phyloP scores from a whole-genome alignment of 2,113 vertebrate species.

The Malurus cyaneus region DNA sequence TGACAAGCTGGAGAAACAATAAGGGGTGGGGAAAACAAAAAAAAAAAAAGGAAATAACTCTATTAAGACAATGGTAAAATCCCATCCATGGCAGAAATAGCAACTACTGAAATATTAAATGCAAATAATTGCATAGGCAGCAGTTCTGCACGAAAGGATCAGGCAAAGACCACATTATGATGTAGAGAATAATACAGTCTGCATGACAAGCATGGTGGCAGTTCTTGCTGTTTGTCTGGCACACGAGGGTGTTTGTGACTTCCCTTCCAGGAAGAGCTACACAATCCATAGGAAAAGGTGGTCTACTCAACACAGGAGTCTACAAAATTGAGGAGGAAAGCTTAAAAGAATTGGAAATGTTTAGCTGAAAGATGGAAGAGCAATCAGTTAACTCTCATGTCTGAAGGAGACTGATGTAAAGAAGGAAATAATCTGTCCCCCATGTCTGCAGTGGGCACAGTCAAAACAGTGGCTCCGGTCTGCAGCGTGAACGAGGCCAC shows the following conservation, averaged over 20 bases:
- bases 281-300: not conserved
- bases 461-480: not conserved
- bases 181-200: not conserved
- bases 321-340: not conserved
- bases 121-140: not conserved
- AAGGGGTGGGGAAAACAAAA: not conserved
- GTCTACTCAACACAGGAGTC: not conserved
- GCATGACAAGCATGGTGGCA: not conserved
- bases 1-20: not conserved
- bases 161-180: not conserved
- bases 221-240: not conserved
- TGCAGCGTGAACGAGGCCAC: not conserved
- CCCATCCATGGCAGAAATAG: not conserved
- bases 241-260: not conserved
- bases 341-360: not conserved
- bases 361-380: not conserved
- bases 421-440: not conserved
- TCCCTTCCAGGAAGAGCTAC: not conserved
- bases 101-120: not conserved
- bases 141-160: not conserved
- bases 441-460: fast-evolving
- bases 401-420: not conserved
- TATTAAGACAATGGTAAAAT: not conserved
- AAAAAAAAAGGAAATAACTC: not conserved
- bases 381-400: not conserved